Conservation (phyloP, 2,797 vertebrate species). For the Poeciliopsis paucimaculata region DNA sequence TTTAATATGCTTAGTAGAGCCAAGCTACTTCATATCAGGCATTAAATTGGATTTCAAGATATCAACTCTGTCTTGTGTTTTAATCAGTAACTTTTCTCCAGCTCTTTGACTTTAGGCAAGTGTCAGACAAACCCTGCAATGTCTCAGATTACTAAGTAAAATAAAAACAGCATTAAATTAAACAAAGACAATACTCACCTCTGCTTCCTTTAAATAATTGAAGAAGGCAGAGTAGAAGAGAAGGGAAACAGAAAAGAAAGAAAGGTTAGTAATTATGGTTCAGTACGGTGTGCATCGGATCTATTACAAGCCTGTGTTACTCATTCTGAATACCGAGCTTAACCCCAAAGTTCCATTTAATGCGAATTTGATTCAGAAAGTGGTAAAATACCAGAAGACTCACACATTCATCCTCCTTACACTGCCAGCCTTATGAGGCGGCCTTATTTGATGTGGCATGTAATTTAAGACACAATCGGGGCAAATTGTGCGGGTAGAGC, state of each 20-base stretch:
- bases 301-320: slow-evolving; percentile 55
- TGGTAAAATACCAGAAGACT: slow-evolving; percentile 44
- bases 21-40: not conserved
- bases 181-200: slow-evolving; percentile 85
- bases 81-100: slow-evolving; percentile 34
- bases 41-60: slow-evolving; percentile 9
- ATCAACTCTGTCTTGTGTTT: slow-evolving; percentile 37
- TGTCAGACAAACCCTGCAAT: slow-evolving; percentile 6
- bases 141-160: slow-evolving; percentile 14
- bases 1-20: slow-evolving; percentile 45
- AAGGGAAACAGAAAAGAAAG: slow-evolving; percentile 54
- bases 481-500: slow-evolving; percentile 54
- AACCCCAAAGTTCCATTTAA: slow-evolving; percentile 56
- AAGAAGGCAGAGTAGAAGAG: slow-evolving; percentile 65
- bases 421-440: slow-evolving; percentile 40
- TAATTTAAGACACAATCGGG: slow-evolving; percentile 71
- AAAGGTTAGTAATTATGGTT: slow-evolving; percentile 75
- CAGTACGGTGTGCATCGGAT: slow-evolving; percentile 56
- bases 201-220: slow-evolving; percentile 91
- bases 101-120: slow-evolving; percentile 21
- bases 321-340: slow-evolving; percentile 66
- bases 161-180: slow-evolving; percentile 24
- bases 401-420: slow-evolving; percentile 24
- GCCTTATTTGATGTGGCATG: slow-evolving; percentile 73
- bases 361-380: slow-evolving; percentile 54